Percentiles rank a stretch among this genome's conserved stretches.
phyloP scores from a whole-genome alignment of 2,888 invertebrate species.

The Podabrus alpinus region DNA sequence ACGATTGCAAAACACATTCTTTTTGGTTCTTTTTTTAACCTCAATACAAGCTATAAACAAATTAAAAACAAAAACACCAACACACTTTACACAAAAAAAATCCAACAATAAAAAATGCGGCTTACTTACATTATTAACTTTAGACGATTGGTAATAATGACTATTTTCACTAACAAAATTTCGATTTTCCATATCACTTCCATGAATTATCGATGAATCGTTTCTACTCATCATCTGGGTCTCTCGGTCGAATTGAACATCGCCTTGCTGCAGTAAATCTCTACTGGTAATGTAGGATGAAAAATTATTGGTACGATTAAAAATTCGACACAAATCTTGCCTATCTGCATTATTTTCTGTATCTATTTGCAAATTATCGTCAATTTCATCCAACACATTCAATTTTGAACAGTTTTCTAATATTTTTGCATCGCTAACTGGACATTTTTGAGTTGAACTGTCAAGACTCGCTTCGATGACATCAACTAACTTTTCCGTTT shows the following conservation, averaged over 20 bases:
- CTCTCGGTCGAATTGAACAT: constrained; percentile 36
- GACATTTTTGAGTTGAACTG: constrained; percentile 18
- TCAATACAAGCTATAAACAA: constrained; percentile 26
- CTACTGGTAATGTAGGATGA: constrained; percentile 63
- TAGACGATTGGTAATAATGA: constrained; percentile 21
- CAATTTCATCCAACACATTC: constrained; percentile 21
- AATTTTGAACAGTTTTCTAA: constrained; percentile 26
- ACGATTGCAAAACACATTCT: constrained; percentile 15
- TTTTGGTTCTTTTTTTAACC: constrained; percentile 20
- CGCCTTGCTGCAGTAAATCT: constrained; percentile 55
- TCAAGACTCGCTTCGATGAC: constrained; percentile 17
- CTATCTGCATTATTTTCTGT: constrained; percentile 11
- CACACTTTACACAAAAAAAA: constrained; percentile 7
- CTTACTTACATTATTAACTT: constrained; percentile 28
- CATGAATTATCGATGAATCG: constrained; percentile 4
- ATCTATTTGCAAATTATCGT: constrained; percentile 6
- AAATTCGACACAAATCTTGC: constrained; percentile 13
- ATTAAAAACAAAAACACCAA: constrained; percentile 23
- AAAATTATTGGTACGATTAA: constrained; percentile 63
- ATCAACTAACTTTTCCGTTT: constrained; percentile 1
- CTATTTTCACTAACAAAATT: constrained; percentile 21
- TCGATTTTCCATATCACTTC: constrained; percentile 30
- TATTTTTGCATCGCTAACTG: constrained; percentile 9
- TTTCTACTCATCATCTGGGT: constrained; percentile 2
- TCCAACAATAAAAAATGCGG: neutral